Evolutionary conservation across 1,140 invertebrate genomes (phyloP), one percentile per base, ranked within the genome.

Genomic region (Caligus rogercresseyi): DNA sequence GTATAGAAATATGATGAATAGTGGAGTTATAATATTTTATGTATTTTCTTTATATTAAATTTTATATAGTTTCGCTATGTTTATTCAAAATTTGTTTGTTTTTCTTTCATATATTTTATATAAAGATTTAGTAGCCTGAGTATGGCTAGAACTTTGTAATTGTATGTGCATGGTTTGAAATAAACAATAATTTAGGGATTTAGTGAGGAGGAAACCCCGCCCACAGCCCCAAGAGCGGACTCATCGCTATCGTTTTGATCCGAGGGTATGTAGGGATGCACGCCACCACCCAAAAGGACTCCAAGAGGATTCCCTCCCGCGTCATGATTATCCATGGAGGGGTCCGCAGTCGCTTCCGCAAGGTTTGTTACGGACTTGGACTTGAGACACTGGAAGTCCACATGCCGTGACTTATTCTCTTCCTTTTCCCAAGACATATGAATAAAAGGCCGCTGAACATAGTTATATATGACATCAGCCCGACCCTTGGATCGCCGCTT

Each of bases 381-480:
- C 73, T 92, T 92, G 13, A 93, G 87, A 71, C 90, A 94, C 74
- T 94, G 80, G 73, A 99, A 99, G 74, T 99, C 96, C 0, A 99
- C 96, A 74, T 99, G 96, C 3, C 96, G 81, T 72, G 90, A 95
- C 70, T 96, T 97, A 0, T 93, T 93, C 72, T 99, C 96, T 71
- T 99, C 94, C 69, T 98, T 98, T 72, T 99, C 96, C 96, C 96
- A 99, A 0, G 93, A 98, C 89, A 98, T 96, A 68, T 95, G 90
- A 53, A 99, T 89, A 72, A 99, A 99, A 0, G 96, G 95, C n/a
- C 96, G 78, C 72, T 99, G 96, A 0, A 98, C 94, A 73, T 99
- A 99, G 74, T 98, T 98, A 75, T 99, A 99, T 65, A 98, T 95
- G 0, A 98, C 95, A 52, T 63, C 61, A 1, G 89, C 84, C 31